Conservation (phyloP, 2,113 vertebrate species). For the Aythya baeri region DNA sequence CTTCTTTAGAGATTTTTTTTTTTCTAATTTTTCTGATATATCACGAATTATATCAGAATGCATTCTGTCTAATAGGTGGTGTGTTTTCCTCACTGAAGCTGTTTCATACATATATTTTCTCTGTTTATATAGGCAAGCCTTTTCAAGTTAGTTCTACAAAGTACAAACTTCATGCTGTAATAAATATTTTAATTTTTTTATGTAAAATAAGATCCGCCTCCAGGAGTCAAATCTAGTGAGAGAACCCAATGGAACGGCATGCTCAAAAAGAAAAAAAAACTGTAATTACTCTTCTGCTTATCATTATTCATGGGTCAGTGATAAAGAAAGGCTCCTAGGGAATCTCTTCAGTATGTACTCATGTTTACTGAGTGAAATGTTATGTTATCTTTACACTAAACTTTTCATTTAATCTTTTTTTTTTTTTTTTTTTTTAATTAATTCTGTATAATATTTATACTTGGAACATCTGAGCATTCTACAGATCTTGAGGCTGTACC, state of each 20-base stretch:
- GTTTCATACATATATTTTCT: background rate
- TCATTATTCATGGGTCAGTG: constrained; percentile 22
- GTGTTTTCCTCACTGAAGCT: background rate
- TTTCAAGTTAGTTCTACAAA: background rate
- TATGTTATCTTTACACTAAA: background rate
- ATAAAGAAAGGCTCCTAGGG: background rate
- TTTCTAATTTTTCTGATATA: background rate
- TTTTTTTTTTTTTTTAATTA: background rate
- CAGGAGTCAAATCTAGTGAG: background rate
- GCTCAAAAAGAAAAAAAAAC: background rate
- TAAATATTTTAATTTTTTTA: background rate
- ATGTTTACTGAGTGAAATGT: background rate
- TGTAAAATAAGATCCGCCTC: background rate
- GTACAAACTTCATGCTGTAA: background rate
- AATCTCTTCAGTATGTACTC: background rate
- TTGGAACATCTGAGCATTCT: background rate
- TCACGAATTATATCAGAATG: background rate
- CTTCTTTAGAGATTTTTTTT: background rate
- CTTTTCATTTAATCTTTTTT: background rate
- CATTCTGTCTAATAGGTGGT: background rate
- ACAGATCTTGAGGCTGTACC: background rate
- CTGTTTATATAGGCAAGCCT: background rate
- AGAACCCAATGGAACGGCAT: background rate
- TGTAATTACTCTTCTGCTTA: constrained; percentile 15
- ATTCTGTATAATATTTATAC: background rate